Percentiles rank a stretch among this genome's conserved stretches.
phyloP scores from a whole-genome alignment of 2,797 vertebrate genomes.

The Brotula barbata region DNA sequence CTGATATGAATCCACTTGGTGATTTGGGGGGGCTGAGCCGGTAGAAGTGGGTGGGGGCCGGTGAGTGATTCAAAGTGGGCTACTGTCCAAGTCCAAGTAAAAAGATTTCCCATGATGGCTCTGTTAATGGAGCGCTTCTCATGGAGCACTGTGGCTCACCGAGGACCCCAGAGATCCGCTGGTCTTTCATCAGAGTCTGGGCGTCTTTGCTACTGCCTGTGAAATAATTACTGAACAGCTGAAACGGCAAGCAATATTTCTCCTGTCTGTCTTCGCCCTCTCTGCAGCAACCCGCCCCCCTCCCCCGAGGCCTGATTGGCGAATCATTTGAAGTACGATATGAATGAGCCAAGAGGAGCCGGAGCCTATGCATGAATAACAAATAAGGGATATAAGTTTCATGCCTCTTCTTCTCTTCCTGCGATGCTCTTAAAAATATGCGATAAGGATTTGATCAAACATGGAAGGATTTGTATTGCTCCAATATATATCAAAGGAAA shows the following conservation, averaged over 20 bases:
- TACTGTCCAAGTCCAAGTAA: no score
- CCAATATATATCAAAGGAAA: slow-evolving; percentile 47
- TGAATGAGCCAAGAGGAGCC: slow-evolving; percentile 67
- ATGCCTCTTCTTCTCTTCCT: slow-evolving; percentile 23
- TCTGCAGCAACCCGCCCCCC: slow-evolving; percentile 5
- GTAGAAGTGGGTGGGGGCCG: no score
- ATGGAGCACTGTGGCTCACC: slow-evolving; percentile 41
- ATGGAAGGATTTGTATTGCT: slow-evolving; percentile 41
- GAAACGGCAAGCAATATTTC: slow-evolving; percentile 64
- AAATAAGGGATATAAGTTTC: slow-evolving; percentile 58
- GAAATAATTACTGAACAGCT: slow-evolving; percentile 74
- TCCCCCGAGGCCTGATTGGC: slow-evolving; percentile 69
- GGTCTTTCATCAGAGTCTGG: slow-evolving; percentile 71
- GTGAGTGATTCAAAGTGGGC: no score
- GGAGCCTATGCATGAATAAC: slow-evolving; percentile 67
- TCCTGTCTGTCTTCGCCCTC: slow-evolving; percentile 40
- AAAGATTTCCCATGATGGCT: slow-evolving; percentile 57
- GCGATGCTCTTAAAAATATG: slow-evolving; percentile 29
- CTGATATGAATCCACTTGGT: no score
- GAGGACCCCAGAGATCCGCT: slow-evolving; percentile 56
- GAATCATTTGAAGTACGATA: slow-evolving; percentile 77
- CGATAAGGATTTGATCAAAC: slow-evolving; percentile 51
- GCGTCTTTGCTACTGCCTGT: slow-evolving; percentile 47
- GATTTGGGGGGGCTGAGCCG: no score
- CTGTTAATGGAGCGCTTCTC: slow-evolving; percentile 60